Conservation (phyloP, 2,113 vertebrate genomes). For the Osmerus eperlanus region DNA sequence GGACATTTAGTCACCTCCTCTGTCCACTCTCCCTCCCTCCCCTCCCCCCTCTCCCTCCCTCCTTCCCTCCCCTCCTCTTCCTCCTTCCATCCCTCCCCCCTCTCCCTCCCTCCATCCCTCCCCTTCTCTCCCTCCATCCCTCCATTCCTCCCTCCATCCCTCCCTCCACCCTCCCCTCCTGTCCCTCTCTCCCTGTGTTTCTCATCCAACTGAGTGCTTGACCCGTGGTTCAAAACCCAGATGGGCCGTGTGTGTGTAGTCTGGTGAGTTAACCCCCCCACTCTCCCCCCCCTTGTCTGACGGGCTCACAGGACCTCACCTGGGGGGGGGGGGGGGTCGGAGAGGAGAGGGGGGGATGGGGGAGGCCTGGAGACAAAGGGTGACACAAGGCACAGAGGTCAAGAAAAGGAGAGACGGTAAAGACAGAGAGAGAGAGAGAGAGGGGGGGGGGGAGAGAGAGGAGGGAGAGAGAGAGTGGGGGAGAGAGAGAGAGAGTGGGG, state of each 20-base stretch:
- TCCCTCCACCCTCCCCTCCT: not conserved
- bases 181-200: not conserved
- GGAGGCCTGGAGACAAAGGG: not conserved
- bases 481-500: too few relatives aligned
- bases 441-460: not conserved
- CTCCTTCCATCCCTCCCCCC: not conserved
- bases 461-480: not conserved
- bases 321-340: not conserved
- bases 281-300: not conserved
- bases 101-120: not conserved
- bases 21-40: not conserved
- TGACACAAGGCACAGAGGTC: not conserved
- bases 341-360: not conserved
- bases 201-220: not conserved
- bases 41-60: too few relatives aligned
- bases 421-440: slow-evolving; percentile 2
- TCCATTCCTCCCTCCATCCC: not conserved
- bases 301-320: not conserved
- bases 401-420: not conserved
- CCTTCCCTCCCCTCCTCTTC: not conserved
- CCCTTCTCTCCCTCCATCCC: not conserved
- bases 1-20: not conserved
- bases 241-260: not conserved
- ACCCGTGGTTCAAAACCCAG: slow-evolving; percentile 2
- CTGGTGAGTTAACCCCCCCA: not conserved